phyloP scores from a whole-genome alignment of 2,888 invertebrate genomes.

The Isoperla grammatica region DNA sequence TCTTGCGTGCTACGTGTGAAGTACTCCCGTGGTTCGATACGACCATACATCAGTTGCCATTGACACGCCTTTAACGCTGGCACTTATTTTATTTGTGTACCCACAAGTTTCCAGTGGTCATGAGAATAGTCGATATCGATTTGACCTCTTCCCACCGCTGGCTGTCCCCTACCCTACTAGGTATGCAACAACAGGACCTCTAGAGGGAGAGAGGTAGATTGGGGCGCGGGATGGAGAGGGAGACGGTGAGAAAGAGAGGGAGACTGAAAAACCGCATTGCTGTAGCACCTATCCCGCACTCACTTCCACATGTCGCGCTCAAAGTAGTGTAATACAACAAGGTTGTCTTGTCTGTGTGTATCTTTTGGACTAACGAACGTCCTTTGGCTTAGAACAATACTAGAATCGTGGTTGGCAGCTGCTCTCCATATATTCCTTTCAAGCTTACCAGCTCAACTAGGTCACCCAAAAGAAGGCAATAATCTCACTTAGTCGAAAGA shows the following conservation, averaged over 20 bases:
- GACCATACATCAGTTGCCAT: too few species aligned
- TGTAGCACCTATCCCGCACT: constrained; percentile 11
- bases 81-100: background rate
- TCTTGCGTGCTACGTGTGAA: too few species aligned
- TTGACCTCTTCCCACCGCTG: background rate
- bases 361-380: constrained; percentile 1
- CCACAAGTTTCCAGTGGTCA: constrained; percentile 7
- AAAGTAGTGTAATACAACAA: background rate
- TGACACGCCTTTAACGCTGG: too few species aligned
- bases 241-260: constrained; percentile 1
- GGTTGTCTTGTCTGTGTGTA: background rate
- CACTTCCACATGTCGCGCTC: constrained; percentile 8
- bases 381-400: constrained; percentile 13
- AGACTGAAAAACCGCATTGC: constrained; percentile 20
- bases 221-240: background rate
- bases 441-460: constrained; percentile 6
- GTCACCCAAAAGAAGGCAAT: background rate
- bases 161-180: constrained; percentile 5
- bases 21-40: too few species aligned
- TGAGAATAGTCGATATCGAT: constrained; percentile 20
- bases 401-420: background rate
- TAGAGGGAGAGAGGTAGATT: background rate
- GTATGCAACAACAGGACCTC: constrained; percentile 16
- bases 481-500: too few species aligned
- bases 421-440: constrained; percentile 4